These are phyloP conservation scores for Trogon surrucura DNA, from an alignment of 2,113 vertebrate genomes.

Conservation along the genomic window DNA sequence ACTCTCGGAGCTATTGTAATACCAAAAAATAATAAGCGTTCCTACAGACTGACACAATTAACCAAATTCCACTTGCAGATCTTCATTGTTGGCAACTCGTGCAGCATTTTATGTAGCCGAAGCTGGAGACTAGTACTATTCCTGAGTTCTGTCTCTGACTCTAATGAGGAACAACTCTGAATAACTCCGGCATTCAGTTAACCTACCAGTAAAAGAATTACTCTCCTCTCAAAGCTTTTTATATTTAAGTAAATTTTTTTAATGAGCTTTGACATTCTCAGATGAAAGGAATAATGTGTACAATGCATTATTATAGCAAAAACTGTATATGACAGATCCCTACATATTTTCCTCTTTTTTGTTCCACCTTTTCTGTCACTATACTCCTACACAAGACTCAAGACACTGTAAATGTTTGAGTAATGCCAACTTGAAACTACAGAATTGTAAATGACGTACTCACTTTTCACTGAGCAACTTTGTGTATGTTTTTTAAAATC, in stretches of 20 bases:
- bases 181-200: not conserved
- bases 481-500: not conserved
- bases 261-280: slow-evolving; percentile 41
- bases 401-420: not conserved
- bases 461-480: not conserved
- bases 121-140: slow-evolving; percentile 1
- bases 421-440: not conserved
- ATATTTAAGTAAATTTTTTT: not conserved
- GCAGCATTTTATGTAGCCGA: slow-evolving; percentile 28
- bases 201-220: slow-evolving; percentile 21
- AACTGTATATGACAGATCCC: not conserved
- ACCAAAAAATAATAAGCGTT: slow-evolving; percentile 1
- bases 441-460: not conserved
- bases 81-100: slow-evolving; percentile 27
- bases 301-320: not conserved
- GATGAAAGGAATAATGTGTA: not conserved
- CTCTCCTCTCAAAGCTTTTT: slow-evolving; percentile 2
- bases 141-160: not conserved
- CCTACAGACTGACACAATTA: slow-evolving; percentile 48
- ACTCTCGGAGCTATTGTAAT: not conserved
- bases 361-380: slow-evolving; percentile 44
- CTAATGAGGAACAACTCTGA: slow-evolving; percentile 22
- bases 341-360: slow-evolving; percentile 2
- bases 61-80: slow-evolving; percentile 48
- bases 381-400: slow-evolving; percentile 12